These are phyloP conservation scores for Ailurus styani DNA, from an alignment of 2,113 vertebrate genomes.

Conservation along the genomic window DNA sequence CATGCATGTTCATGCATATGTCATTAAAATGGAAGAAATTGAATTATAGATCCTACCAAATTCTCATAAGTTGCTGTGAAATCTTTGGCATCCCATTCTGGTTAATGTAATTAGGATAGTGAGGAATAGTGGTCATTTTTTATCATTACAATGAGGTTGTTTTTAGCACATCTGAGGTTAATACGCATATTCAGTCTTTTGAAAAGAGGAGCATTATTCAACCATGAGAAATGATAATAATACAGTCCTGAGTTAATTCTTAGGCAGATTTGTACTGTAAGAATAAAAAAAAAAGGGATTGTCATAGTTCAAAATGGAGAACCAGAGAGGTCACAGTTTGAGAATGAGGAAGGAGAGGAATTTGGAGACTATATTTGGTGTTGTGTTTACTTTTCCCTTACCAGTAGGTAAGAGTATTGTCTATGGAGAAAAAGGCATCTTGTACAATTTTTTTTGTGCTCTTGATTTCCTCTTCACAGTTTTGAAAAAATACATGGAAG, in stretches of 20 bases:
- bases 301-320: neutral
- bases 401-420: neutral
- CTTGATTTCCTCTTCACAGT: conserved; percentile 63
- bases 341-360: neutral
- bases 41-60: neutral
- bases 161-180: neutral
- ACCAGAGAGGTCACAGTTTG: neutral
- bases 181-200: neutral
- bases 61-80: neutral
- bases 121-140: neutral
- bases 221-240: neutral
- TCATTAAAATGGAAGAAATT: conserved; percentile 43
- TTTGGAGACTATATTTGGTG: neutral
- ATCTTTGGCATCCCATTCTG: neutral
- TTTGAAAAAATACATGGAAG: conserved; percentile 49
- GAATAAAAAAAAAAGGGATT: neutral
- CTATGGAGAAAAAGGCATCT: neutral
- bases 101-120: conserved; percentile 37
- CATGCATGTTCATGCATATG: neutral
- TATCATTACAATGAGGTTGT: neutral
- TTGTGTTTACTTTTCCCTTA: neutral
- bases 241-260: conserved; percentile 10
- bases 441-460: neutral
- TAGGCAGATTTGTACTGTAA: neutral
- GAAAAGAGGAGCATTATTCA: neutral